Base-by-base conservation (phyloP, 2,888 invertebrate genomes). In the Cynaeus angustus region DNA sequence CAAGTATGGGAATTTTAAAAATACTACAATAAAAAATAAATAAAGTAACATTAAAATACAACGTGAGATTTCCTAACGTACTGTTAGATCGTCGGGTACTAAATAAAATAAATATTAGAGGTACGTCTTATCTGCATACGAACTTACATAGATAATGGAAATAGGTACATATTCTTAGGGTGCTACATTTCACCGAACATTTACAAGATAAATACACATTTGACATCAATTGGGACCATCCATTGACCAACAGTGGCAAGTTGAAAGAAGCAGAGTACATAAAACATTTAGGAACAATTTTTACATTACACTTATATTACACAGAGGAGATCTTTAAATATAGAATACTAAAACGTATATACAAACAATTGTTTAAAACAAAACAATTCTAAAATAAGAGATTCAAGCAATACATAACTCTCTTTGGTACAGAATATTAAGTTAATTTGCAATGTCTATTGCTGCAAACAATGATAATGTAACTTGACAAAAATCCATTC, bases 331-430 rank as follows among this genome's bases (percentile, higher is more conserved):
- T 75, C 75, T 66, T 75, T 64, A 33, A 38, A 50, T 66, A 70
- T 62, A 53, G 45, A 73, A 83, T 83, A 83, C 83, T 83, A 83
- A 82, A 83, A 83, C 83, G 83, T 83, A 83, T 83, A 78, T 82
- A 83, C 83, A 80, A 81, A 75, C 13, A 77, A 82, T 77, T 82
- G 81, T 79, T 79, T 70, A 66, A 48, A 56, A 43, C 62, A 73
- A 77, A 82, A 81, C 79, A 81, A 82, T 78, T 77, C 59, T 64
- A 46, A 55, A 58, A 48, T 28, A 26, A 41, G 66, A 38, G 46
- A 41, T 65, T 46, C 26, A 55, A 66, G 55, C 66, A 56, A 67
- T 58, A 67, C 58, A 59, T 50, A 45, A 59, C 33, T 65, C 53
- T 69, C 69, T 69, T 69, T 69, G 69, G 69, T 69, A 59, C 50